These are phyloP conservation scores for Centropus bengalensis DNA, from an alignment of 2,113 vertebrate genomes.

Conservation along the genomic window DNA sequence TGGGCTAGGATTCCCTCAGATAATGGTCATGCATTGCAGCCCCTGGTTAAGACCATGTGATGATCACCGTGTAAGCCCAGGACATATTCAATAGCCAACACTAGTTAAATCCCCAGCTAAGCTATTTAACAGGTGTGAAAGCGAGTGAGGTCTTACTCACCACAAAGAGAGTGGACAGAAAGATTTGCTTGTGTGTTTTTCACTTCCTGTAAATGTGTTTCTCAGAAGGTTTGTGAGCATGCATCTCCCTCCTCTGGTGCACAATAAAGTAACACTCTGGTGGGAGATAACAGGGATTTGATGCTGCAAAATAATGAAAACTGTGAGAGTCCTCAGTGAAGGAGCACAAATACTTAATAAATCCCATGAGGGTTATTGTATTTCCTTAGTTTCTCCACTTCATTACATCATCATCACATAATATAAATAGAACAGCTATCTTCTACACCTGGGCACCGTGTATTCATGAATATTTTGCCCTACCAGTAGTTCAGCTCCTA, in stretches of 20 bases:
- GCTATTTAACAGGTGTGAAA: not conserved
- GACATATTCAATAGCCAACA: not conserved
- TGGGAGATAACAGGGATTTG: not conserved
- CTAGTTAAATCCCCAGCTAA: not conserved
- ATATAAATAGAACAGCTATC: not conserved
- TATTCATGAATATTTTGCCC: not conserved
- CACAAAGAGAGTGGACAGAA: not conserved
- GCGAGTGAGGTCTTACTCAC: not conserved
- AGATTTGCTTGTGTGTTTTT: not conserved
- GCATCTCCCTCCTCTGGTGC: slow-evolving; percentile 26
- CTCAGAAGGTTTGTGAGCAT: slow-evolving; percentile 13
- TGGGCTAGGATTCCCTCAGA: not conserved
- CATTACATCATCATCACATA: not conserved
- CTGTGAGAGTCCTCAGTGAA: not conserved
- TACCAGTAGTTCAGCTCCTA: not conserved
- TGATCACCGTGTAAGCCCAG: not conserved
- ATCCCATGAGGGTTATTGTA: not conserved
- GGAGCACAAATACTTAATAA: not conserved
- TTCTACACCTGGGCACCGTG: not conserved
- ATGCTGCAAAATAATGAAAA: not conserved
- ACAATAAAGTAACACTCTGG: slow-evolving; percentile 37
- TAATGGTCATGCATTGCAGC: not conserved
- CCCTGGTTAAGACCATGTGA: not conserved
- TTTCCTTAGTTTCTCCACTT: not conserved
- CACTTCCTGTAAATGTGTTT: slow-evolving; percentile 17